phyloP scores from a whole-genome alignment of 2,113 vertebrate genomes.

The Crypturellus undulatus region DNA sequence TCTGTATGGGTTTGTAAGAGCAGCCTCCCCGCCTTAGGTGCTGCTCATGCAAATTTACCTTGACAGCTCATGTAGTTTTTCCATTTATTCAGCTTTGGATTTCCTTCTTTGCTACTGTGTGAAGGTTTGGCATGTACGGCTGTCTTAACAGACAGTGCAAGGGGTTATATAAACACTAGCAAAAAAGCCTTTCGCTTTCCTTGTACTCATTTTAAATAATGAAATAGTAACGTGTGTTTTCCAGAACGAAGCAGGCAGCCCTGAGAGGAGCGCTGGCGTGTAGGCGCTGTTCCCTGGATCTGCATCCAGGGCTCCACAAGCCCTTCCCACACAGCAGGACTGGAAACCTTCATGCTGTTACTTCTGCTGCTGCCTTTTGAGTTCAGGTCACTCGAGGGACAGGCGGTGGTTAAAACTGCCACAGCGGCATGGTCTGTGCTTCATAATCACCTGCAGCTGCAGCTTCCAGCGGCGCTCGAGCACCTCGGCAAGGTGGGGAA shows the following conservation, averaged over 20 bases:
- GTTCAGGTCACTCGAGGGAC: not conserved
- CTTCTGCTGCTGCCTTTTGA: not conserved
- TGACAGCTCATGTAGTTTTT: not conserved
- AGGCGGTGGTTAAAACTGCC: not conserved
- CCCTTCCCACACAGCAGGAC: rapidly evolving
- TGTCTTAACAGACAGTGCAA: not conserved
- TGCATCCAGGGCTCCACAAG: rapidly evolving
- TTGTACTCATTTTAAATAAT: not conserved
- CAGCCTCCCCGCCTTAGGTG: not conserved
- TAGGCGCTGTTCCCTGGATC: rapidly evolving
- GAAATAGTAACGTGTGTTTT: not conserved
- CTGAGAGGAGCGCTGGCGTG: rapidly evolving
- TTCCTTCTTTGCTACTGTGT: not conserved
- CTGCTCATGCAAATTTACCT: not conserved
- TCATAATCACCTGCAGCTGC: not conserved
- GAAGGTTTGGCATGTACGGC: rapidly evolving
- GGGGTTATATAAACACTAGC: rapidly evolving
- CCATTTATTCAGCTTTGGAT: not conserved
- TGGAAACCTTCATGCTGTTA: not conserved
- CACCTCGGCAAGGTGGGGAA: not conserved
- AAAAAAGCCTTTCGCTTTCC: not conserved
- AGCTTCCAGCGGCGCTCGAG: not conserved
- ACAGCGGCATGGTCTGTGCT: not conserved
- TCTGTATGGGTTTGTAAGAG: not conserved
- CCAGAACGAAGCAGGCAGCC: not conserved